Evolutionary conservation across 1,140 invertebrate genomes (phyloP), one percentile per base, ranked within the genome.

Genomic region (Andrena cerasifolii): DNA sequence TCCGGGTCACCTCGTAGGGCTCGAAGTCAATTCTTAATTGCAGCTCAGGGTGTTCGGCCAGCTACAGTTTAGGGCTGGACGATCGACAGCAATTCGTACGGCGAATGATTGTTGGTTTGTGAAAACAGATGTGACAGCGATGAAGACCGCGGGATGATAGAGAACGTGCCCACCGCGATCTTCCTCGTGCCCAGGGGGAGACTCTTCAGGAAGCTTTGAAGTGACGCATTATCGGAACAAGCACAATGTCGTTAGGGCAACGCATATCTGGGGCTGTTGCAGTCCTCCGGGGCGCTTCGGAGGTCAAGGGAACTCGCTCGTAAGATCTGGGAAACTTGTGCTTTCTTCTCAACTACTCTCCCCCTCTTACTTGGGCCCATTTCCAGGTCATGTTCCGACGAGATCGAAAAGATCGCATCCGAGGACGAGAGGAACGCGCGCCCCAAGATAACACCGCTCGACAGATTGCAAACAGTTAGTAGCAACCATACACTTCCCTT

Each of bases 391-490:
- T 61, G 63, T 14, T 67, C 88, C 24, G 88, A 90, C 24, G 86
- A 90, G 43, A 88, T 88, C 59, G 91, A 90, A 66, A 90, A 90
- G 67, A 90, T 90, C 82, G 72, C 88, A 40, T 82, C 89, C n/a
- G 89, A 90, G 54, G 84, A 90, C 54, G 87, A 87, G 28, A 83
- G 45, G 76, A 24, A 86, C 78, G 40, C 47, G 49, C 67, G 36
- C n/a, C 58, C 63, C 0, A 66, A 87, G 43, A 33, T 70, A 51
- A 87, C 72, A 51, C 76, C 83, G 51, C 73, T 86, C 21, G 83
- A 89, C 62, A 91, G 88, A 66, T 59, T 89, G 28, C 88, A 89
- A 71, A 62, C 70, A 82, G 87, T 90, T 53, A 71, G 86, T 85
- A 53, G 10, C 16, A 31, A 18, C 7, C 12, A 43, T 26, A 54